Percentiles rank a stretch among this genome's conserved stretches.
These are phyloP conservation scores for Thyatira batis DNA, from an alignment of 2,888 invertebrate species.

Conservation along the genomic window DNA sequence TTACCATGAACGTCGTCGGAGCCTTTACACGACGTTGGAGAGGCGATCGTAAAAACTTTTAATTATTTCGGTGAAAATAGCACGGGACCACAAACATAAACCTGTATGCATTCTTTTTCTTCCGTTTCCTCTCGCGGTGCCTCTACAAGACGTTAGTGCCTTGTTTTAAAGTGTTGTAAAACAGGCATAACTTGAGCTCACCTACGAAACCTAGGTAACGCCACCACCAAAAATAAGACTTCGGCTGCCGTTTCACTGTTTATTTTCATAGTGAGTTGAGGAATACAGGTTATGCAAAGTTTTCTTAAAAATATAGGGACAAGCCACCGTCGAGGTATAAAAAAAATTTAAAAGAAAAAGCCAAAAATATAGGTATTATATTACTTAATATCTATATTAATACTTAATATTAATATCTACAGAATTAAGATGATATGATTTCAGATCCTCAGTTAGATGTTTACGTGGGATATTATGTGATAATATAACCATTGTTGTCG, in stretches of 20 bases:
- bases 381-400: too few species aligned
- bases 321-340: background rate
- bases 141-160: conserved; percentile 68
- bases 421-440: too few species aligned
- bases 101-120: conserved; percentile 68
- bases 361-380: too few species aligned
- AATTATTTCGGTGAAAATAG: conserved; percentile 74
- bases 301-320: too few species aligned
- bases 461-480: background rate
- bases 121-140: conserved; percentile 44
- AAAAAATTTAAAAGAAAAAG: too few species aligned
- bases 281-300: background rate
- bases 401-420: too few species aligned
- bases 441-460: background rate
- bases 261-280: conserved; percentile 32
- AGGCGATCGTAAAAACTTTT: conserved; percentile 76
- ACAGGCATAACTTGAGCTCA: conserved; percentile 61
- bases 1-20: conserved; percentile 45
- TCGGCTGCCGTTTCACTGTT: conserved; percentile 33
- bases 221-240: conserved; percentile 58
- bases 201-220: conserved; percentile 41
- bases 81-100: conserved; percentile 71
- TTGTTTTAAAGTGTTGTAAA: conserved; percentile 81
- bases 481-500: background rate
- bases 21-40: conserved; percentile 61